Percentiles rank a stretch among this genome's conserved stretches.
Conservation (phyloP, 2,113 vertebrate species). For the Oenanthe melanoleuca region DNA sequence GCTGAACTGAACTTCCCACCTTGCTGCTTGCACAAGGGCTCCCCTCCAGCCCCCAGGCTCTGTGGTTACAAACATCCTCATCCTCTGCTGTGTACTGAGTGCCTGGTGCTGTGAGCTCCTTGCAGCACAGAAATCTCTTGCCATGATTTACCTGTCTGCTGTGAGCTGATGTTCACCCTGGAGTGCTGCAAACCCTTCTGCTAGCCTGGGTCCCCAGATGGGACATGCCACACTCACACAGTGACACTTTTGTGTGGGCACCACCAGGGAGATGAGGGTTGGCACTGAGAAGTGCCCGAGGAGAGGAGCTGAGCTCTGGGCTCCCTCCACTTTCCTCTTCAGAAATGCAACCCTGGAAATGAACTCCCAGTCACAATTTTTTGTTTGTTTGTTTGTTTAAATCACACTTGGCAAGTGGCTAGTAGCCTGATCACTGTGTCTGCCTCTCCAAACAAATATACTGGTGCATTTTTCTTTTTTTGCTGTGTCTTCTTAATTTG, state of each 20-base stretch:
- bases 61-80: neutral
- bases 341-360: neutral
- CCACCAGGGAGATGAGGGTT: neutral
- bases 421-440: neutral
- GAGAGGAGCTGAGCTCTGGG: neutral
- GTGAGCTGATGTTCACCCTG: accelerated
- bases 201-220: neutral
- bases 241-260: neutral
- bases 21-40: neutral
- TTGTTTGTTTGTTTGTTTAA: neutral
- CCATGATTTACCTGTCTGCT: neutral
- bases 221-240: neutral
- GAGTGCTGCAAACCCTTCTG: accelerated
- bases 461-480: neutral
- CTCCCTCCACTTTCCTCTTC: neutral
- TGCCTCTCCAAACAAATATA: neutral
- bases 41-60: neutral
- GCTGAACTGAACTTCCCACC: neutral
- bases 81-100: neutral
- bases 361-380: neutral
- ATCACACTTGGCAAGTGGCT: neutral
- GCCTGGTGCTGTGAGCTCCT: neutral
- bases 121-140: neutral
- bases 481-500: neutral
- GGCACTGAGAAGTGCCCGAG: neutral